Evolutionary conservation across 2,888 invertebrate species (phyloP).

Genomic region (Polyploca ridens): DNA sequence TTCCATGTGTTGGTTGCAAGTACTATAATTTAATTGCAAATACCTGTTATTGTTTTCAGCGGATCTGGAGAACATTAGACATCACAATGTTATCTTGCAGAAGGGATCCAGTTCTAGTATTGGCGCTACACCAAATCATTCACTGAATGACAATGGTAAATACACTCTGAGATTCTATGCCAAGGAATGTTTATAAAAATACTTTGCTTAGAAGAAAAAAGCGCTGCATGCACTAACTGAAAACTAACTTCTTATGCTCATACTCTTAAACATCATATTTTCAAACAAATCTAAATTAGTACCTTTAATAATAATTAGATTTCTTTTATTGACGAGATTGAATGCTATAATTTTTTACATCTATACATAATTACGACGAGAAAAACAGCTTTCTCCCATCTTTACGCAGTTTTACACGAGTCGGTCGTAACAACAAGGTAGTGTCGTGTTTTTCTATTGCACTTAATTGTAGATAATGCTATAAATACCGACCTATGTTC

Average conservation of each 20-base stretch:
- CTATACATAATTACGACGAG: background rate
- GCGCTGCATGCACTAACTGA: no score
- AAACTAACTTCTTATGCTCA: no score
- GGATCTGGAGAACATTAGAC: conserved; percentile 86
- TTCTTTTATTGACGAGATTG: background rate
- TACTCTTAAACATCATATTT: no score
- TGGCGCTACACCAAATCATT: conserved; percentile 61
- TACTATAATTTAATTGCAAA: conserved; percentile 15
- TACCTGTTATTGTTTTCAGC: conserved; percentile 60
- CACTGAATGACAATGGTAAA: conserved; percentile 64
- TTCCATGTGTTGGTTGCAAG: background rate
- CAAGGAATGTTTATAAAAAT: no score
- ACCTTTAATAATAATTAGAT: background rate
- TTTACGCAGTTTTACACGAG: background rate
- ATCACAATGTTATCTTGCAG: conserved; percentile 81
- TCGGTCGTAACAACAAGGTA: background rate
- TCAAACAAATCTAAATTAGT: no score
- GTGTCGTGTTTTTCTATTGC: background rate
- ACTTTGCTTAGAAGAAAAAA: no score
- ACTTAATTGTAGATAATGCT: background rate
- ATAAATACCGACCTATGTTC: background rate
- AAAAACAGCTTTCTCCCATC: conserved; percentile 4
- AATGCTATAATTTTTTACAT: conserved; percentile 6
- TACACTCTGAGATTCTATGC: background rate
- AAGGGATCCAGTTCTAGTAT: conserved; percentile 69